Base-by-base conservation (phyloP, 2,113 vertebrate genomes). In the Gopherus flavomarginatus region DNA sequence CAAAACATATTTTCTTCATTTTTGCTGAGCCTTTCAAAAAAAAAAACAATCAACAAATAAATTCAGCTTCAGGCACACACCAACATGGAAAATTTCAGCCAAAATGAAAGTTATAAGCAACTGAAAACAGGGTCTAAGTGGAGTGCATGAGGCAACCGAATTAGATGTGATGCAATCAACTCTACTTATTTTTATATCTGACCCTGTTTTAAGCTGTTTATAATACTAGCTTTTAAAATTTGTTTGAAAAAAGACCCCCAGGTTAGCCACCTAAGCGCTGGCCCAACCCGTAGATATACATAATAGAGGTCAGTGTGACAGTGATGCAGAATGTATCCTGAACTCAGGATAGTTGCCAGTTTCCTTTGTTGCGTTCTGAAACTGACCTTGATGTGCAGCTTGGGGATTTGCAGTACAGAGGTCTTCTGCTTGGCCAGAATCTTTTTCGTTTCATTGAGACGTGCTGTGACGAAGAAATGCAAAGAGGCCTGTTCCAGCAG, bases 401-500 rank as follows among this genome's bases (percentile, higher is more conserved):
- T 90, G 72, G 99, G 99, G 65, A 98, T 98, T 80, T 96, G 98
- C 96, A 99, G 97, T 11, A 96, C 56, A 3, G 98, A 22, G 0
- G 98, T 97, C 94, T 98, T 99, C 98, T 99, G 99, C 79, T 95
- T 89, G 0, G 98, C 99, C 97, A 99, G 78, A 79, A 99, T 98
- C 89, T 99, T 98, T 5, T 96, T 97, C 0, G 99, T 99, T 98
- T 99, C 99, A 0, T 98, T 98, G 88, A 99, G 98, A 24, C 98
- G 99, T 0, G 99, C 99, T 0, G 99, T 99, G 82, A 98, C 97
- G 9, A 99, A 99, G 97, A 99, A 99, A 95, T 99, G 98, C 53
- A 99, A 98, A 95, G 98, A 99, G 8, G 98, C 98, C 97, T 99
- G 99, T 80, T 99, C 99, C 97, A 99, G 98, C 96, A 99, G 98